Base-by-base conservation (phyloP, 92 coral and sea anemone genomes). In the Epizoanthus stellaris region DNA sequence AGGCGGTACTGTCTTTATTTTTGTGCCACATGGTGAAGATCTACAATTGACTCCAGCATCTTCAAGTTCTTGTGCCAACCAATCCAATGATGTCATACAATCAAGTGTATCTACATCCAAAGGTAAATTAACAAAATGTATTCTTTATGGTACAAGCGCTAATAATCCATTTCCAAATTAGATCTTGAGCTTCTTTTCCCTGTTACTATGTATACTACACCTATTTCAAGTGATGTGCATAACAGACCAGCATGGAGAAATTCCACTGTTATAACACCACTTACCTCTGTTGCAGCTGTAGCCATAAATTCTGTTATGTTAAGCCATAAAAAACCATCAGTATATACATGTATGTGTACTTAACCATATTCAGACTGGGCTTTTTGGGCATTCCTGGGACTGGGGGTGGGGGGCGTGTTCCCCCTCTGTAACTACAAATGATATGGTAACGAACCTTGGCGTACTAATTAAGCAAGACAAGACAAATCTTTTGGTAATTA, bases 91-190 rank as follows among this genome's bases (percentile, higher is more conserved):
- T 65, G 70, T 21, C 12, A 65, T 65, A 4, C 70, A 65, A 38
- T 65, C 70, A 65, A 65, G 12, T 65, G 70, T 65, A 65, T 20
- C 13, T 23, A 67, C 6, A 67, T 67, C 72, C 38, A 67, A 67
- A 67, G 72, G 72, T 67, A 67, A 67, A 67, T 67, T 67, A 25
- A 67, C n/a, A 25, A 67, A 67, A 67, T 67, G 72, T 67, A 67
- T 67, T 67, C 5, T 65, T 67, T 67, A 67, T 67, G 72, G n/a
- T 67, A 15, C 72, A 25, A 3, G 72, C 17, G 72, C 72, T 67
- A 67, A 67, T 23, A 14, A 25, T 34, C 72, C 38, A 67, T 6
- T 25, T 30, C 36, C 36, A 30, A 30, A 15, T 67, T 67, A 21
- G n/a, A 21, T 14, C 14, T 15, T 20, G 30, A 21, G 72, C 72